phyloP scores from a whole-genome alignment of 2,797 vertebrate genomes.

The Malurus leucopterus region DNA sequence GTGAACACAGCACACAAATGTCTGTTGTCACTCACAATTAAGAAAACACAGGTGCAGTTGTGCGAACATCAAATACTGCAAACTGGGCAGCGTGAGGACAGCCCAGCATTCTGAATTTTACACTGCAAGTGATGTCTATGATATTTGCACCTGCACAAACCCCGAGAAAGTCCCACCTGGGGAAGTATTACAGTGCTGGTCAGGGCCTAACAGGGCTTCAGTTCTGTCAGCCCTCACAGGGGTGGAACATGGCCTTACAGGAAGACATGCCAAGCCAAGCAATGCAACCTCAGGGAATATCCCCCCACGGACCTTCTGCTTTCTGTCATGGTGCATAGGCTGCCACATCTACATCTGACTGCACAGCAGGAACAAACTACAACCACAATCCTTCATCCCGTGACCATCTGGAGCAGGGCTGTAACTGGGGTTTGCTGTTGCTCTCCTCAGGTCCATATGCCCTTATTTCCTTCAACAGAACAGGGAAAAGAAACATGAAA shows the following conservation, averaged over 20 bases:
- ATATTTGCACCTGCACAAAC: neutral
- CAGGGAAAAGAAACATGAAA: neutral
- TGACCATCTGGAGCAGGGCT: neutral
- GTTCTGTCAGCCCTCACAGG: neutral
- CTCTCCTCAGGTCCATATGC: neutral
- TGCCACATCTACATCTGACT: neutral
- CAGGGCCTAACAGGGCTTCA: neutral
- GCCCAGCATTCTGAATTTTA: neutral
- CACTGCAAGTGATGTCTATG: rapidly evolving
- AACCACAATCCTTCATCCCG: neutral
- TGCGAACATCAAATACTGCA: neutral
- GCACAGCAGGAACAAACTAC: neutral
- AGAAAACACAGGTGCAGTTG: neutral
- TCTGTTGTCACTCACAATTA: neutral
- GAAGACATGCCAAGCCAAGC: neutral
- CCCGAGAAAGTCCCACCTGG: neutral
- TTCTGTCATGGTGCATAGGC: neutral
- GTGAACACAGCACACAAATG: neutral
- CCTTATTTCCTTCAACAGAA: neutral
- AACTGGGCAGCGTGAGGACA: neutral
- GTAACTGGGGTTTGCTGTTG: neutral
- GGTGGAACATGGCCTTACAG: neutral
- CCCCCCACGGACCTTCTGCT: neutral
- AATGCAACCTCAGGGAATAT: neutral
- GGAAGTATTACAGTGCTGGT: neutral